Evolutionary conservation across 2,113 vertebrate species (phyloP), one percentile per base, ranked within the genome.

Genomic region (Agapornis roseicollis): DNA sequence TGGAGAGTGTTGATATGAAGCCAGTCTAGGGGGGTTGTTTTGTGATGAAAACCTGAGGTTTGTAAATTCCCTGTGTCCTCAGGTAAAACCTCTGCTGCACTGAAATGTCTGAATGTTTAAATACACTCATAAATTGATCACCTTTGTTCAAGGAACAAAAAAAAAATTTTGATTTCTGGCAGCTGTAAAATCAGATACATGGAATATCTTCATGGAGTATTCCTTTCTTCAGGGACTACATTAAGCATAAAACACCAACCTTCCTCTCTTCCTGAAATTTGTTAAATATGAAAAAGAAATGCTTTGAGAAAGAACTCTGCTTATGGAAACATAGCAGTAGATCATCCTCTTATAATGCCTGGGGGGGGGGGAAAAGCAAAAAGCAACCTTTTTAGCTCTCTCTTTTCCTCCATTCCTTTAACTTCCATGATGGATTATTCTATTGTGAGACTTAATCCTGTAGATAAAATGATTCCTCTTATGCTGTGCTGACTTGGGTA

Each of bases 401-500:
- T 77, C 39, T 71, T 88, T 84, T 90, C 12, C 56, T 93, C 24
- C 56, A 64, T 78, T 92, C 44, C 72, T 94, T 29, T 88, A 94
- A 85, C 19, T 94, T 94, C 72, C 64, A 52, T 86, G 90, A 85
- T 74, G 82, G 71, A 91, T 95, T 93, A 90, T 96, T 96, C 85
- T 88, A 83, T 80, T 93, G 93, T 90, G 72, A 88, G 64, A 80
- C 81, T 94, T 96, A 96, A 96, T 94, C 85, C 88, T 85, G 64
- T 80, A 94, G 90, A 93, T 94, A 90, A 96, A 97, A 96, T 86
- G 29, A 91, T 52, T 95, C 29, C 64, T 94, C 39, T 88, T 89
- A 47, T 91, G 68, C 60, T 68, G 68, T 74, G 55, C 79, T 94
- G 85, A 70, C 69, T 91, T 70, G 71, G 60, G 29, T 83, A 60